Conservation (phyloP, 2,888 invertebrate species). For the Listrodromus nycthemerus region DNA sequence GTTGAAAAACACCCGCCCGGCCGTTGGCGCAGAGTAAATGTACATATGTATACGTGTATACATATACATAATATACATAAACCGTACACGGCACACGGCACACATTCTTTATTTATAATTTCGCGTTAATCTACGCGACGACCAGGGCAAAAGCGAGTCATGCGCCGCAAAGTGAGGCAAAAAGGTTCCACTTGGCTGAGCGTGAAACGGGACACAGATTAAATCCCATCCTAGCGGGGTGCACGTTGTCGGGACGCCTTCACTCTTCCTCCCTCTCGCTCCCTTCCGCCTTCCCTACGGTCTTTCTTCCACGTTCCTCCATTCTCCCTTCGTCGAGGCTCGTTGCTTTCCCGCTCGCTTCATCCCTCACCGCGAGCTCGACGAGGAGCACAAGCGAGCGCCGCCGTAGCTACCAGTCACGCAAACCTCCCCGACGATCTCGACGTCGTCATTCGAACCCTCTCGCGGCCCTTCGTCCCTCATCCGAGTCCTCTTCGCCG, state of each 20-base stretch:
- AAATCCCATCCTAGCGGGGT: constrained; percentile 85
- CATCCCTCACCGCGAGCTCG: constrained; percentile 52
- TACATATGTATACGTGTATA: constrained; percentile 35
- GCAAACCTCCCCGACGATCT: constrained; percentile 43
- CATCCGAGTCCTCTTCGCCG: constrained; percentile 22
- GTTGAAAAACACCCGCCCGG: constrained; percentile 39
- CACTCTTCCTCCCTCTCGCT: constrained; percentile 62
- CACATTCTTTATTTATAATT: constrained; percentile 85
- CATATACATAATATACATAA: constrained; percentile 26
- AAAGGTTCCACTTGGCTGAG: constrained; percentile 86
- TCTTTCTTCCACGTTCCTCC: constrained; percentile 48
- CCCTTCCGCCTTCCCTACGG: constrained; percentile 49
- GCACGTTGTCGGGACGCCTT: constrained; percentile 80
- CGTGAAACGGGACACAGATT: constrained; percentile 87
- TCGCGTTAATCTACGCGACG: constrained; percentile 85
- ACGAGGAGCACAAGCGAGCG: constrained; percentile 44
- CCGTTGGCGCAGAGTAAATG: constrained; percentile 49
- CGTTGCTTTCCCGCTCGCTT: constrained; percentile 55
- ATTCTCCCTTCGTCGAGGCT: constrained; percentile 59
- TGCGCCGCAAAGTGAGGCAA: constrained; percentile 84
- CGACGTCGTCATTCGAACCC: constrained; percentile 55
- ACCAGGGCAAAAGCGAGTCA: constrained; percentile 83
- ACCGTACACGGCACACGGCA: constrained; percentile 69
- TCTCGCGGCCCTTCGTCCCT: constrained; percentile 74
- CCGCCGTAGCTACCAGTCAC: constrained; percentile 24